Evolutionary conservation across 2,888 invertebrate species (phyloP).

Genomic region (Sepiola atlantica): DNA sequence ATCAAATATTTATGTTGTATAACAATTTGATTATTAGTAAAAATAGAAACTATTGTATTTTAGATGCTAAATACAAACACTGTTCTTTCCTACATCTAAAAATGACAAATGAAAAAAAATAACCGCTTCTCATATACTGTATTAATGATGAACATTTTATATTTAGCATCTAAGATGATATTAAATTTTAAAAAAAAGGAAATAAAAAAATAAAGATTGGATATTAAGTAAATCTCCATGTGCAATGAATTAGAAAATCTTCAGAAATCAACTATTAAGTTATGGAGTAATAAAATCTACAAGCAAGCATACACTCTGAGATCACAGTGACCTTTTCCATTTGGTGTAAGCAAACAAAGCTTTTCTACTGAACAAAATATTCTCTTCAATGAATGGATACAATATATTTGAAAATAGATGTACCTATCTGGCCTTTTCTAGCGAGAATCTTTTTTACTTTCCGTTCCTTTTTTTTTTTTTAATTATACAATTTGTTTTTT

Average conservation of each 20-base stretch:
- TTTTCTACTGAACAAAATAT: background rate
- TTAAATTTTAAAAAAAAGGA: slow-evolving; percentile 8
- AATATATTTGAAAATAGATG: background rate
- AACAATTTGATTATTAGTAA: background rate
- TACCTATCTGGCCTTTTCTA: no score
- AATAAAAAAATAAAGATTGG: background rate
- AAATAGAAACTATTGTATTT: background rate
- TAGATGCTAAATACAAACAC: background rate
- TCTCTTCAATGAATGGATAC: background rate
- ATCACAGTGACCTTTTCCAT: slow-evolving; percentile 15
- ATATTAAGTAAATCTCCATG: background rate
- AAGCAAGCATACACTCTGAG: background rate
- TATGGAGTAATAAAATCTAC: slow-evolving; percentile 2
- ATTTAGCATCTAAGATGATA: background rate
- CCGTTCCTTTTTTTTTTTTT: no score
- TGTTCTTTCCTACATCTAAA: background rate
- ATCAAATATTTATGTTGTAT: background rate
- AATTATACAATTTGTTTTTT: no score
- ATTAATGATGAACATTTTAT: background rate
- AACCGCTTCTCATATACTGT: background rate
- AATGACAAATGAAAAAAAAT: background rate
- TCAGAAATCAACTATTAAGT: background rate
- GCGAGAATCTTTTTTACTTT: no score
- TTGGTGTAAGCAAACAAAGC: background rate
- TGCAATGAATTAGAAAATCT: slow-evolving; percentile 32